Percentiles rank a stretch among this genome's conserved stretches.
These are phyloP conservation scores for Oxystoma pomonae DNA, from an alignment of 2,888 invertebrate genomes.

Conservation along the genomic window DNA sequence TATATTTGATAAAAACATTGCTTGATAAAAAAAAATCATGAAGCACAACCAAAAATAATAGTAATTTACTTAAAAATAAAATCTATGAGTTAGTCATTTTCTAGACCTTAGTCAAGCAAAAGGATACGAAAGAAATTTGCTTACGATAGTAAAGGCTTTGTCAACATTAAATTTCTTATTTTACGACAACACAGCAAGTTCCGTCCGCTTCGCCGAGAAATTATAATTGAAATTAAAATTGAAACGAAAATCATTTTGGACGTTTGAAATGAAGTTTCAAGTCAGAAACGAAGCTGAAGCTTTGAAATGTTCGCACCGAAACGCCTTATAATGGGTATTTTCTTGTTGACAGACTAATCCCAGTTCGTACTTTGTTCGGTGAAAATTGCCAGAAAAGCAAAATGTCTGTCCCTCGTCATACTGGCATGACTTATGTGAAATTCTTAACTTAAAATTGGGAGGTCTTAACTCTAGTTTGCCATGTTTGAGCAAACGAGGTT, in stretches of 20 bases:
- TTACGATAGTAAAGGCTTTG: slow-evolving; percentile 1
- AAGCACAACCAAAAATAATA: too few relatives aligned
- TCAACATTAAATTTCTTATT: slow-evolving; percentile 7
- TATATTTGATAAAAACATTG: too few relatives aligned
- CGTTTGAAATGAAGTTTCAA: background rate
- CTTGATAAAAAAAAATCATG: too few relatives aligned
- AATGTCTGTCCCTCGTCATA: background rate
- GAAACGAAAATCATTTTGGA: background rate
- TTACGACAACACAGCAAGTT: background rate
- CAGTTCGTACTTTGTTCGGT: background rate
- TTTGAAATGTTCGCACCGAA: background rate
- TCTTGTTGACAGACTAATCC: background rate
- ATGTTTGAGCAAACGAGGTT: too few relatives aligned
- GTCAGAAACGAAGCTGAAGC: background rate
- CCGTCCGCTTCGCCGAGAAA: background rate
- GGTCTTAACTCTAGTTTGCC: too few relatives aligned
- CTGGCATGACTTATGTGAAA: background rate
- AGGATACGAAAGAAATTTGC: background rate
- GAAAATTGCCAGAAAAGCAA: background rate
- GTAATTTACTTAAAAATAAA: background rate
- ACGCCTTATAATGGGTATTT: background rate
- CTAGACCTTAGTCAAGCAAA: background rate
- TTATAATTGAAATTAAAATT: slow-evolving; percentile 3
- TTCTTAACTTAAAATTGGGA: too few relatives aligned
- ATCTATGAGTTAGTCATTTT: background rate